Evolutionary conservation across 2,797 vertebrate genomes (phyloP).

Genomic region (Phoebastria nigripes): DNA sequence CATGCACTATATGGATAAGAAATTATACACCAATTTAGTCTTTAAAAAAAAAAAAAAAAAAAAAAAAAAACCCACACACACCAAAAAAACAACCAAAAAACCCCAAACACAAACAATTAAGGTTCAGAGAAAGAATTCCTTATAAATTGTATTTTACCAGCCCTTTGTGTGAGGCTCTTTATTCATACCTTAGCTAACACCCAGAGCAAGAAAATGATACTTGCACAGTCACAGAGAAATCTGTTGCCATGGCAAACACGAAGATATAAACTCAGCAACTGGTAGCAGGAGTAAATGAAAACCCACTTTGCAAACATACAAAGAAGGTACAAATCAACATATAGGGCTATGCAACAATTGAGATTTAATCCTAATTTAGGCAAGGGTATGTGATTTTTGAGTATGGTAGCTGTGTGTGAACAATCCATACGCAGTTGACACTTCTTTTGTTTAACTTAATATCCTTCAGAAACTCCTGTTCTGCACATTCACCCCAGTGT

Average conservation of each 20-base stretch:
- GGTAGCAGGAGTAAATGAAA: neutral
- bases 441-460: neutral
- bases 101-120: no score
- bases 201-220: neutral
- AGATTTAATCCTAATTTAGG: neutral
- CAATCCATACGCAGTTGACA: neutral
- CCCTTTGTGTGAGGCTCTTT: neutral
- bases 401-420: neutral
- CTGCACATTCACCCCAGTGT: fast-evolving
- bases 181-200: neutral
- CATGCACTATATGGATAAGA: neutral
- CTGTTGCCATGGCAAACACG: constrained; percentile 43
- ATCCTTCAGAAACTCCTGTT: neutral
- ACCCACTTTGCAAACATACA: neutral
- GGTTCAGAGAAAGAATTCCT: neutral
- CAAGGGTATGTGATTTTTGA: neutral
- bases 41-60: neutral
- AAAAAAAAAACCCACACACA: neutral
- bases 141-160: neutral
- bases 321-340: neutral
- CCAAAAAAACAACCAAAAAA: no score
- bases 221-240: constrained; percentile 2
- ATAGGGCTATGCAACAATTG: neutral
- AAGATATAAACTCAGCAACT: neutral
- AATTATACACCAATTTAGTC: neutral